Conservation (phyloP, 37 sponge, comb jelly and placozoan genomes). For the Ephydatia muelleri region DNA sequence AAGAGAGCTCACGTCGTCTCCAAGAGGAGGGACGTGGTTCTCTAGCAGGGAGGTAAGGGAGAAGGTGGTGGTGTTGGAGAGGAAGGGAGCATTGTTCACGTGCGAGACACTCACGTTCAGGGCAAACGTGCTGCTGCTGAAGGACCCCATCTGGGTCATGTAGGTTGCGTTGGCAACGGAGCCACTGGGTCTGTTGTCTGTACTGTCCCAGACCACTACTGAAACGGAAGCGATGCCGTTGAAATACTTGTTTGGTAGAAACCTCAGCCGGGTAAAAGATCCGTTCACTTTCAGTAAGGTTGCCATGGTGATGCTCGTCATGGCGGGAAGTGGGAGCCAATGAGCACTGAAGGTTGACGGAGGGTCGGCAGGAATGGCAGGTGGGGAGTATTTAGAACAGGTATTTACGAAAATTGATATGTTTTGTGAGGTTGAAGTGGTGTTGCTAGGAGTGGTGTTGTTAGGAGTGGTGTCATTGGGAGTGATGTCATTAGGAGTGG, state of each 20-base stretch:
- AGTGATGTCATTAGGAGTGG: neutral
- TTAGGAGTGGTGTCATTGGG: neutral
- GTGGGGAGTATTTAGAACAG: neutral
- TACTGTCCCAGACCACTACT: slow-evolving; percentile 86
- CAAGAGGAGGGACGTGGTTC: slow-evolving; percentile 57
- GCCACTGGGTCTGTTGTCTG: slow-evolving; percentile 60
- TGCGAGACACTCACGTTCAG: slow-evolving; percentile 44
- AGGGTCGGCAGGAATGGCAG: neutral
- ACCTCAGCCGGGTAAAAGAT: slow-evolving; percentile 54
- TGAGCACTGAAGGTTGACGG: slow-evolving; percentile 43
- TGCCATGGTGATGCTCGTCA: slow-evolving; percentile 44
- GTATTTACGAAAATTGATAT: neutral
- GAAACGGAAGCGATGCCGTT: slow-evolving; percentile 52
- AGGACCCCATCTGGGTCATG: slow-evolving; percentile 59
- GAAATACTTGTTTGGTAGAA: slow-evolving; percentile 74
- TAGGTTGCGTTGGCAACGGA: slow-evolving; percentile 52
- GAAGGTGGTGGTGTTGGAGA: slow-evolving; percentile 48
- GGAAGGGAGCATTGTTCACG: slow-evolving; percentile 87
- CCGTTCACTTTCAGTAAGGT: slow-evolving; percentile 58
- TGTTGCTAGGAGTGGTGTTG: too few relatives aligned
- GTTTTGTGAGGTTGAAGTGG: neutral
- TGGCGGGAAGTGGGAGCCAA: slow-evolving; percentile 59
- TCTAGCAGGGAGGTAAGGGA: slow-evolving; percentile 64
- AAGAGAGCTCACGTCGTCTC: slow-evolving; percentile 61
- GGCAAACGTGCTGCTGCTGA: slow-evolving; percentile 37